Evolutionary conservation across 2,888 invertebrate species (phyloP).

Genomic region (Macrophya annulata): DNA sequence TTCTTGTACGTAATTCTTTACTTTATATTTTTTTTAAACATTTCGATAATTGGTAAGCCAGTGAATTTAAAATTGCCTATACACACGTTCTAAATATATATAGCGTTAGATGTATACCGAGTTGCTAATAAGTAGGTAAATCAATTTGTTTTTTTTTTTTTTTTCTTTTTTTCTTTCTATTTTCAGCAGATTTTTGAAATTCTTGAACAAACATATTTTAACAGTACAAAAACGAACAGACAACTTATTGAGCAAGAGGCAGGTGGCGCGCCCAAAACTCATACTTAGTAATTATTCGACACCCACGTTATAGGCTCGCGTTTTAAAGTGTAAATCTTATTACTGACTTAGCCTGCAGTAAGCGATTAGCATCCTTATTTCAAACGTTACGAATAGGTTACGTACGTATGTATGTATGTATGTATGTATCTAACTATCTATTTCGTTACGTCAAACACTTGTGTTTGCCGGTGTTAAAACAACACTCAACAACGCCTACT

Average conservation of each 20-base stretch:
- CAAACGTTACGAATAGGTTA: constrained; percentile 49
- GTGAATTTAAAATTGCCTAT: constrained; percentile 41
- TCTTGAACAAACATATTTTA: constrained; percentile 47
- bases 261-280: constrained; percentile 48
- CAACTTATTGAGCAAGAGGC: constrained; percentile 47
- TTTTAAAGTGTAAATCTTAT: constrained; percentile 66
- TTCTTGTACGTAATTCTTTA: background rate
- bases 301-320: constrained; percentile 62
- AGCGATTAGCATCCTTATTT: constrained; percentile 56
- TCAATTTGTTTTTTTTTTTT: constrained; percentile 31
- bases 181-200: constrained; percentile 54
- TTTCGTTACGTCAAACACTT: constrained; percentile 34
- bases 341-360: constrained; percentile 55
- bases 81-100: constrained; percentile 16
- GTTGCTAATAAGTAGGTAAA: constrained; percentile 50
- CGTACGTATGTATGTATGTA: background rate
- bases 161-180: no score
- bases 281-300: constrained; percentile 69
- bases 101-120: background rate
- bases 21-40: background rate
- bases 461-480: background rate
- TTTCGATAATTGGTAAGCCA: constrained; percentile 40
- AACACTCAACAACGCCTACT: constrained; percentile 18
- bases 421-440: constrained; percentile 21
- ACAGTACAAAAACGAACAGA: background rate